Conservation (phyloP, 2,797 vertebrate genomes). For the Melanotaenia pygmaea region DNA sequence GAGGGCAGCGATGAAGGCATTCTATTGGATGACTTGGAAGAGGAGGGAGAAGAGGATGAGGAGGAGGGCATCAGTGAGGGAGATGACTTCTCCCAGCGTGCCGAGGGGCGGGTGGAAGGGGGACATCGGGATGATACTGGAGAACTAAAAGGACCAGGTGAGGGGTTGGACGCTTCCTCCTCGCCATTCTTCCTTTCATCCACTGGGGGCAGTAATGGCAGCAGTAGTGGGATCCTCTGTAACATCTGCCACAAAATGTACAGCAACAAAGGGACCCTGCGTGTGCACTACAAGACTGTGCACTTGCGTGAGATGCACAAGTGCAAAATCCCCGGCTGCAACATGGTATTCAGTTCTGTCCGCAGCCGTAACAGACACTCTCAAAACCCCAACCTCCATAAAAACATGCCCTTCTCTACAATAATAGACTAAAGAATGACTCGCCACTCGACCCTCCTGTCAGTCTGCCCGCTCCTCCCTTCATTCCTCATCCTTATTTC, state of each 20-base stretch:
- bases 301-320: conserved; percentile 99
- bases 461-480: conserved; percentile 64
- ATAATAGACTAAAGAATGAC: conserved; percentile 89
- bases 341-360: conserved; percentile 99
- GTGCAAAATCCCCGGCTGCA: conserved; percentile 96
- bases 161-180: conserved; percentile 72
- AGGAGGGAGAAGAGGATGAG: conserved; percentile 73
- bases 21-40: conserved; percentile 93
- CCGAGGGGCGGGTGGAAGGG: conserved; percentile 65
- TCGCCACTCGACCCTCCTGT: conserved; percentile 55
- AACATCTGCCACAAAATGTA: conserved; percentile 99
- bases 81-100: conserved; percentile 89
- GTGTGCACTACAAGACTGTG: conserved; percentile 98
- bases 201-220: conserved; percentile 85
- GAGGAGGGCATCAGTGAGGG: conserved; percentile 88
- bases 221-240: conserved; percentile 92
- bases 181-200: conserved; percentile 89
- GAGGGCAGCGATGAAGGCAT: conserved; percentile 97
- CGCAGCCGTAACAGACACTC: conserved; percentile 97
- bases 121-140: conserved; percentile 67
- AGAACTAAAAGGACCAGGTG: conserved; percentile 61
- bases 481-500: conserved; percentile 63
- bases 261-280: conserved; percentile 98
- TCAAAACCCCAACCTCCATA: conserved; percentile 99
- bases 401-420: conserved; percentile 93